phyloP scores from a whole-genome alignment of 2,888 invertebrate genomes.

The Microplitis manilae region DNA sequence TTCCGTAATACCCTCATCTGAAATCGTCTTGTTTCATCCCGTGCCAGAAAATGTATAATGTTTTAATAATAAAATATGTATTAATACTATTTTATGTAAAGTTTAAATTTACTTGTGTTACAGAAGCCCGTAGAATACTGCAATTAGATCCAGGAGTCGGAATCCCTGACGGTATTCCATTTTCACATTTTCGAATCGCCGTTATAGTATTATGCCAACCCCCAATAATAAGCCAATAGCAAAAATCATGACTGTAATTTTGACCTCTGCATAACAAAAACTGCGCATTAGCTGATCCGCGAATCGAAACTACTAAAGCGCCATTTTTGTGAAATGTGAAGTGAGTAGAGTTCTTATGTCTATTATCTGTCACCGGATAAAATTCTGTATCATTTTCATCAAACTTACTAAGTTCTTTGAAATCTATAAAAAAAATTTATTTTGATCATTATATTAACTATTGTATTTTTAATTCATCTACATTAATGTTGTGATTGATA shows the following conservation, averaged over 20 bases:
- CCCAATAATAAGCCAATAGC: constrained; percentile 64
- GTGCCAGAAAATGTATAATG: too few relatives aligned
- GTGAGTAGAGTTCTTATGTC: neutral
- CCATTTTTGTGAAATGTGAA: neutral
- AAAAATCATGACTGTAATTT: constrained; percentile 43
- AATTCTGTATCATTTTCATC: neutral
- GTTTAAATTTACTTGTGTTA: constrained; percentile 12
- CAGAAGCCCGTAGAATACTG: neutral
- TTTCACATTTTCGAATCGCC: constrained; percentile 58
- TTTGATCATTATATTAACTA: neutral
- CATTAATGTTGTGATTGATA: neutral
- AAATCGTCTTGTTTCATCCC: too few relatives aligned
- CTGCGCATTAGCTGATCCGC: constrained; percentile 54
- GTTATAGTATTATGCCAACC: constrained; percentile 55
- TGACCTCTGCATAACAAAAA: constrained; percentile 58
- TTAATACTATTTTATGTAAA: neutral
- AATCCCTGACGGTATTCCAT: constrained; percentile 40
- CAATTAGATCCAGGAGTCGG: constrained; percentile 22
- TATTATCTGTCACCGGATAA: neutral
- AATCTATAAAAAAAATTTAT: neutral
- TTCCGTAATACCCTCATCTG: too few relatives aligned
- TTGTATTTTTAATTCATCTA: too few relatives aligned
- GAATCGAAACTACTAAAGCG: constrained; percentile 53
- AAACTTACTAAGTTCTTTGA: neutral
- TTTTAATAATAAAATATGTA: neutral